Base-by-base conservation (phyloP, 2,797 vertebrate species). In the Phaenicophaeus curvirostris region DNA sequence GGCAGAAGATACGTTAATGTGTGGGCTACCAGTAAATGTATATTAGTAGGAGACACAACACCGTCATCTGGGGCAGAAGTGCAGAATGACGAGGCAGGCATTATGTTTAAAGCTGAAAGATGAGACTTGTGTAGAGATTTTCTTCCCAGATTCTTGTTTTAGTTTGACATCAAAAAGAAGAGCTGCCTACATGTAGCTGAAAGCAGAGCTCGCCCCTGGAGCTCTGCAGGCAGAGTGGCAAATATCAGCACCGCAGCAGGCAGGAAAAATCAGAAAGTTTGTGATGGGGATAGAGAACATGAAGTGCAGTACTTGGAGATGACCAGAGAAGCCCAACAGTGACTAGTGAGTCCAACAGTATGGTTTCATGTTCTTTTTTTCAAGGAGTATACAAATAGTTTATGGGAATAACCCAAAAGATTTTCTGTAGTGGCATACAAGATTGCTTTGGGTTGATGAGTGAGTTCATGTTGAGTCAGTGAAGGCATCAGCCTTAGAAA, bases 301-400 rank as follows among this genome's bases (percentile, higher is more conserved):
- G 63, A 67, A 72, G 58, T 54, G 48, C 63, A 27, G 12, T 63
- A 30, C 65, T 59, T 44, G 85, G 83, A 62, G 44, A 5, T 31
- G 68, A 51, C 11, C 67, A 10, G 55, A 54, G 65, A 18, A 46
- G 39, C 39, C 39, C 39, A 39, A 39, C 39, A 39, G 39, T 39
- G 39, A 39, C 39, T 39, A 13, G 13, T 39, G 17, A 30, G 55
- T n/a, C 3, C 3, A 48, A 35, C 25, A 42, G 18, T 48, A n/a
- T 1, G 0, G 0, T n/a, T 71, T 23, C 1, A 0, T 3, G 8
- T 44, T 65, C 11, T 25, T 46, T 19, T 25, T 25, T 33, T 30
- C 44, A 53, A 33, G 31, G 33, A 69, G 4, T 19, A 4, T 14
- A 23, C 10, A 23, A 9, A 39, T 11, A 1, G 2, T 16, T 24